Base-by-base conservation (phyloP, 2,888 invertebrate genomes). In the Cordilura impudica region DNA sequence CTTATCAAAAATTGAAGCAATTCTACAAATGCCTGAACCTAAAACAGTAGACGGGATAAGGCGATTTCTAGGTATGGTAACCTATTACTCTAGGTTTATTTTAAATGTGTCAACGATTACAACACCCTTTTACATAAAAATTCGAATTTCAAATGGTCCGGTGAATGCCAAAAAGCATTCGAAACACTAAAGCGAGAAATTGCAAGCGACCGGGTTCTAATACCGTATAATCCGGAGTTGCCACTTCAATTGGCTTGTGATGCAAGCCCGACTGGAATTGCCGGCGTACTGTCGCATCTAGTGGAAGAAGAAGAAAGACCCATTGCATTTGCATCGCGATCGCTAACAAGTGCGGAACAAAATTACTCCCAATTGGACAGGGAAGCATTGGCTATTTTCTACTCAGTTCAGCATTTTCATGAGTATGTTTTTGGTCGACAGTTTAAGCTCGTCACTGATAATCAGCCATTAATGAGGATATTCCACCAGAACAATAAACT, bases 11-110 rank as follows among this genome's bases (percentile, higher is more conserved):
- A 16, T 53, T 7, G 16, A 53, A 10, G 71, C 54, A 12, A 79
- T 73, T n/a, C n/a, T n/a, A n/a, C 19, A 78, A 6, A 66, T 75
- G 54, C 67, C 72, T 43, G 49, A 16, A 35, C 72, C 78, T 19
- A 45, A 66, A 51, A 53, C 72, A 21, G 66, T 43, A 43, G 72
- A 63, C 19, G 67, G 69, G 53, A 69, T 75, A 12, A 39, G 75
- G 21, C 49, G 69, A 43, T 54, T 45, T 16, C 45, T 78, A 21
- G 78, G 66, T 3, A 71, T 78, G 66, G 67, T 72, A 23, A 78
- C 78, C 35, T 72, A 72, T 12, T 77, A 51, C 35, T 8, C 23
- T 18, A 10, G 51, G 39, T 66, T 53, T 8, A 53, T 51, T 23
- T 26, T 26, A 12, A 35, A 66, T 39, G 21, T 31, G 35, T 54